Base-by-base conservation (phyloP, 2,888 invertebrate genomes). In the Leucophenga montana region DNA sequence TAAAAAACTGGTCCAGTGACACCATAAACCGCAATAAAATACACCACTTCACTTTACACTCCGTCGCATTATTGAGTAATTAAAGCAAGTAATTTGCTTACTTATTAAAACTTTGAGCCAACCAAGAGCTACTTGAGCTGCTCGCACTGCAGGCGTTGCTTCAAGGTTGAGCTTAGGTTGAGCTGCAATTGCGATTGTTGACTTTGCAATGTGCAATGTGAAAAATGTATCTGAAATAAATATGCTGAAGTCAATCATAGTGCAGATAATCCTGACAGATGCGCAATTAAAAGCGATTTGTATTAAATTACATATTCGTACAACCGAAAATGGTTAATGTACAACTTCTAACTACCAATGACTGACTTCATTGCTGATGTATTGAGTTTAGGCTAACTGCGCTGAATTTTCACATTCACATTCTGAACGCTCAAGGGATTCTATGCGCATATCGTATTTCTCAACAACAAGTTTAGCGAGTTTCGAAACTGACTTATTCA, bases 381-480 rank as follows among this genome's bases (percentile, higher is more conserved):
- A 33, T 33, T 33, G 33, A 33, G 33, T 33, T 33, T 33, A 33
- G 33, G 8, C 8, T 33, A 33, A 39, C 11, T 5, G 39, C 39
- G 39, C 1, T 39, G 39, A 8, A 39, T 5, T 39, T 39, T 39
- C 39, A 39, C 39, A 39, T 39, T 39, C 39, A 39, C 39, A 39
- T 39, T 39, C 39, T 39, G 9, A 5, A 39, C 39, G 39, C 39
- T 39, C 39, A 39, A 39, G 39, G 39, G 39, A 39, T 39, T 33
- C 39, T 3, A 39, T 39, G 39, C 18, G 59, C 67, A 66, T 81
- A 82, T 85, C 86, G 77, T 76, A 75, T 85, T 85, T 80, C 80
- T 79, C 80, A 79, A 78, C 87, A 84, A 86, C 87, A 84, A 86
- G 87, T 86, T 86, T 83, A 78, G 83, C 80, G 80, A 79, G 79